Evolutionary conservation across 1,140 invertebrate species (phyloP).

Genomic region (Oncopodura yosiiana): DNA sequence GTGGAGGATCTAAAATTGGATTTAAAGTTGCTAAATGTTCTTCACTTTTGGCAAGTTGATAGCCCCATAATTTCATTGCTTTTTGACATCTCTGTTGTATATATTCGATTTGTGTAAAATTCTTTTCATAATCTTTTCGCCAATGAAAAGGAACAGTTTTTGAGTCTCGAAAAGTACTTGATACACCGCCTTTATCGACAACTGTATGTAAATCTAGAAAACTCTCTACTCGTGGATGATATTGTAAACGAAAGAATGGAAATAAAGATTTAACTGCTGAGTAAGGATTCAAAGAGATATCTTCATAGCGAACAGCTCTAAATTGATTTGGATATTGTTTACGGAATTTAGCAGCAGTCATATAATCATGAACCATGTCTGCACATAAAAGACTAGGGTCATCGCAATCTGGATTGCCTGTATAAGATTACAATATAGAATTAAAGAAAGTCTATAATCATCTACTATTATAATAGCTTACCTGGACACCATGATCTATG

Average conservation of each 20-base stretch:
- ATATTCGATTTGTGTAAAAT: conserved; percentile 44
- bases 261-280: conserved; percentile 58
- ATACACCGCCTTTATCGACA: conserved; percentile 63
- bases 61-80: conserved; percentile 75
- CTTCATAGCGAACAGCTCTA: conserved; percentile 73
- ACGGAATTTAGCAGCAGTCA: conserved; percentile 56
- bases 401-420: conserved; percentile 69
- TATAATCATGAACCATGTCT: conserved; percentile 72
- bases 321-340: conserved; percentile 59
- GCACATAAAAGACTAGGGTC: conserved; percentile 62
- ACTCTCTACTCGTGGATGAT: conserved; percentile 55
- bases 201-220: conserved; percentile 73
- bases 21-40: conserved; percentile 18
- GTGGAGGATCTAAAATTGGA: conserved; percentile 11
- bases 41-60: conserved; percentile 37
- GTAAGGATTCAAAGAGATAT: conserved; percentile 66
- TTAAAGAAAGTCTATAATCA: too few relatives aligned
- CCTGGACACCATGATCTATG: conserved; percentile 74
- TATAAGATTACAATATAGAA: too few relatives aligned
- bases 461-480: too few relatives aligned
- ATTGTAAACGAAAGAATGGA: conserved; percentile 62
- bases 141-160: conserved; percentile 73
- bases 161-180: conserved; percentile 71
- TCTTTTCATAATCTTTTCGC: conserved; percentile 56
- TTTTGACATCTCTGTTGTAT: conserved; percentile 56